Conservation (phyloP, 2,888 invertebrate genomes). For the Didymodactylos carnosus region DNA sequence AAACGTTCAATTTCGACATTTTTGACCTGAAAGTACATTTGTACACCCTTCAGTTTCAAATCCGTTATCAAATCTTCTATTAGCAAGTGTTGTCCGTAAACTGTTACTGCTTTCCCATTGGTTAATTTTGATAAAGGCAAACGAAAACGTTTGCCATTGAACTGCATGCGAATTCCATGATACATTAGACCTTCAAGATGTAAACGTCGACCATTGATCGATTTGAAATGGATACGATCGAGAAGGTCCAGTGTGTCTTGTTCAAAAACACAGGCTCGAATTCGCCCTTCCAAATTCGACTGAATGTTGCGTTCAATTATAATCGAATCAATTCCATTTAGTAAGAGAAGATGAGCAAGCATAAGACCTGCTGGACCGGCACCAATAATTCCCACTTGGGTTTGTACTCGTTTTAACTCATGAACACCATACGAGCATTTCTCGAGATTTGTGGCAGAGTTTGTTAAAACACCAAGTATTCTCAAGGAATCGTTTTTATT, state of each 20-base stretch:
- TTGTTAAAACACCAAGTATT: too few relatives aligned
- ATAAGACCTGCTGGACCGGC: not conserved
- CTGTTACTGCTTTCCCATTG: not conserved
- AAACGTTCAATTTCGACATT: not conserved
- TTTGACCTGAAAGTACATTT: not conserved
- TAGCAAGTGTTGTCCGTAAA: not conserved
- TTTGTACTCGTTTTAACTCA: too few relatives aligned
- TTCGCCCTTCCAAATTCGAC: not conserved
- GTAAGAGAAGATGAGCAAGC: not conserved
- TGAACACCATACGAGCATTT: too few relatives aligned
- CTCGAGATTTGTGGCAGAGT: too few relatives aligned
- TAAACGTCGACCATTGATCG: not conserved
- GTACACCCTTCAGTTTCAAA: not conserved
- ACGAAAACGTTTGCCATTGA: not conserved
- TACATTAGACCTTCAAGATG: not conserved
- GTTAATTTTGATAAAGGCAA: not conserved
- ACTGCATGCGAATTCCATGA: not conserved
- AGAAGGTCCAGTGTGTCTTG: not conserved
- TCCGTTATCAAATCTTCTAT: not conserved
- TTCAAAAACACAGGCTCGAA: not conserved
- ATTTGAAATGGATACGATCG: not conserved
- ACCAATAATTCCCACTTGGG: not conserved
- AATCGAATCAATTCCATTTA: not conserved
- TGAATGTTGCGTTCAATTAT: not conserved
- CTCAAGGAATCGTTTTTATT: too few relatives aligned